Percentiles rank a stretch among this genome's conserved stretches.
Evolutionary conservation across 2,113 vertebrate species (phyloP).

Genomic region (Misgurnus mizolepis): DNA sequence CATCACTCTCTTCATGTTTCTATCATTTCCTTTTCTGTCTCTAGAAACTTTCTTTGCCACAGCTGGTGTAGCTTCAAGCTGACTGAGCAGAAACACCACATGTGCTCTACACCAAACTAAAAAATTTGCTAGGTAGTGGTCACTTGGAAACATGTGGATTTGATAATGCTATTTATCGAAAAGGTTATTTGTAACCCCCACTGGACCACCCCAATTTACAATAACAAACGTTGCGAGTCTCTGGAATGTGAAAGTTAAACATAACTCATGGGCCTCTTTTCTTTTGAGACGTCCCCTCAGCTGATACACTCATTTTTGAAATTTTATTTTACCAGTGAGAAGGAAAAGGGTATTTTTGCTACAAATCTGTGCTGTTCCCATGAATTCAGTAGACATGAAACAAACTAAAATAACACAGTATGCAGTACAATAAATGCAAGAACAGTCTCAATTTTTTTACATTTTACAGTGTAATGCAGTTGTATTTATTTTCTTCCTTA

Average conservation of each 20-base stretch:
- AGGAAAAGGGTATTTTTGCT: not conserved
- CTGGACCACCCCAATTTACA: conserved; percentile 43
- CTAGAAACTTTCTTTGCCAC: conserved; percentile 14
- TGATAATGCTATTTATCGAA: conserved; percentile 53
- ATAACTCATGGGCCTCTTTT: conserved; percentile 37
- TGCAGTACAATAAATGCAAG: too few species aligned
- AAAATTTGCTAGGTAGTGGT: conserved; percentile 25
- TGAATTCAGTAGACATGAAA: not conserved
- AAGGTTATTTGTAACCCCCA: conserved; percentile 38
- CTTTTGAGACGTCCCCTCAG: conserved; percentile 27
- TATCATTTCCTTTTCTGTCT: conserved; percentile 43
- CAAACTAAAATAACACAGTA: conserved; percentile 8
- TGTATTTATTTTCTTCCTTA: too few species aligned
- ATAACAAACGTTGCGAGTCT: conserved; percentile 49
- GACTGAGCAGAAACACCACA: conserved; percentile 44
- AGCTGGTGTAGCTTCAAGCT: conserved; percentile 29
- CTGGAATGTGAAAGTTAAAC: conserved; percentile 52
- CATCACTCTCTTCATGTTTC: conserved; percentile 23
- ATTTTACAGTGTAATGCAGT: too few species aligned
- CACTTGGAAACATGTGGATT: conserved; percentile 57
- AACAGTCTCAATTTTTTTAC: too few species aligned
- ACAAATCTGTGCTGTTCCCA: conserved; percentile 22
- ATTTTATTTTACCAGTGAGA: not conserved
- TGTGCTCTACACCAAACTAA: conserved; percentile 25
- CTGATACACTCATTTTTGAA: conserved; percentile 10